Evolutionary conservation across 1,140 invertebrate species (phyloP).

Genomic region (Temnothorax curvispinosus): DNA sequence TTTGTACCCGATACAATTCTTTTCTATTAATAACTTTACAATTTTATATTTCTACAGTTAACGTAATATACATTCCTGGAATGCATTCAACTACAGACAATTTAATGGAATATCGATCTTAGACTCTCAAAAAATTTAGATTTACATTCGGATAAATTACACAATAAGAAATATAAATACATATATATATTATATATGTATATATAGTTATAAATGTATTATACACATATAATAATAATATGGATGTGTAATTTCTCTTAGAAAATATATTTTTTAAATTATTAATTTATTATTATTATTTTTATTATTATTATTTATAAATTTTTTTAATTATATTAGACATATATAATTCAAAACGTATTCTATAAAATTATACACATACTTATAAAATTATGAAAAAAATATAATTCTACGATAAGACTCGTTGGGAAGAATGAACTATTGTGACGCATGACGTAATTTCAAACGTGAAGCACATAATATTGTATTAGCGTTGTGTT

Average conservation of each 20-base stretch:
- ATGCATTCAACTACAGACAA: background rate
- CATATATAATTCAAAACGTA: background rate
- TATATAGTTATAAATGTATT: conserved; percentile 1
- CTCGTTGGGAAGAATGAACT: background rate
- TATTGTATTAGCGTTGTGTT: background rate
- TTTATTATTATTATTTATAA: no score
- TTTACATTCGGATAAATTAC: background rate
- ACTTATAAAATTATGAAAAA: background rate
- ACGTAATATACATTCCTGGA: background rate
- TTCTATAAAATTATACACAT: background rate
- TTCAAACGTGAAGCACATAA: conserved; percentile 2
- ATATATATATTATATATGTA: background rate
- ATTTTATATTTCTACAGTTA: background rate
- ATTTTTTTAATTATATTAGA: background rate
- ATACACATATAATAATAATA: background rate
- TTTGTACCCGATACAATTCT: background rate
- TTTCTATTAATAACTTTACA: background rate
- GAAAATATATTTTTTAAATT: background rate
- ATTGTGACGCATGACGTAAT: background rate
- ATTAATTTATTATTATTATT: no score
- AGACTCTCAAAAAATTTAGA: background rate
- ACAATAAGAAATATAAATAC: background rate
- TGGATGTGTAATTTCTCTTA: background rate
- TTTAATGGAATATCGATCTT: background rate
- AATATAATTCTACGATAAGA: background rate